Conservation (phyloP, 2,797 vertebrate genomes). For the Neopelma chrysocephalum region DNA sequence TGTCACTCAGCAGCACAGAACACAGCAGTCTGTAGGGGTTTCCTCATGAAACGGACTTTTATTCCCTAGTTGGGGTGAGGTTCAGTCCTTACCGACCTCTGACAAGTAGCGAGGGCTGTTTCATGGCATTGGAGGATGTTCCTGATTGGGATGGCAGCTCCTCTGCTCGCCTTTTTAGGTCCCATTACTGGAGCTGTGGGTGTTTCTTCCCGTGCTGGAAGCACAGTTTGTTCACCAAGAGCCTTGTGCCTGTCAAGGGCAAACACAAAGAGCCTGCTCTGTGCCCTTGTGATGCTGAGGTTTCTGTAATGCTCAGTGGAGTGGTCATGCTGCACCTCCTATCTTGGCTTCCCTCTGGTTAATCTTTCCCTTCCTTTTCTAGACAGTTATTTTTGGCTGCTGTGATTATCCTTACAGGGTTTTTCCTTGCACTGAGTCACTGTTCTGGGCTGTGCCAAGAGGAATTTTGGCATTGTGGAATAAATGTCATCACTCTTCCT, state of each 20-base stretch:
- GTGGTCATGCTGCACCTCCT: slow-evolving; percentile 29
- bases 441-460: slow-evolving; percentile 36
- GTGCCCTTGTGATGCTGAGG: background rate
- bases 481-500: slow-evolving; percentile 28
- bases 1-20: background rate
- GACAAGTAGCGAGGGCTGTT: background rate
- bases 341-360: slow-evolving; percentile 48
- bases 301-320: background rate
- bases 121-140: background rate
- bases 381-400: slow-evolving; percentile 60
- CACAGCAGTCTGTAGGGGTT: background rate
- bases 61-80: background rate
- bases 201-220: background rate
- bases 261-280: background rate
- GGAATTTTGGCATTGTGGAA: slow-evolving; percentile 38
- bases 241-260: background rate
- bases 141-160: background rate
- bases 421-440: slow-evolving; percentile 61
- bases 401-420: slow-evolving; percentile 7
- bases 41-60: background rate
- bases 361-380: slow-evolving; percentile 56
- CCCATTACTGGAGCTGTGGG: background rate
- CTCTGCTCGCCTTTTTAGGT: background rate
- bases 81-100: background rate
- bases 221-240: background rate